phyloP scores from a whole-genome alignment of 2,888 invertebrate species.

The Apamea crenata region DNA sequence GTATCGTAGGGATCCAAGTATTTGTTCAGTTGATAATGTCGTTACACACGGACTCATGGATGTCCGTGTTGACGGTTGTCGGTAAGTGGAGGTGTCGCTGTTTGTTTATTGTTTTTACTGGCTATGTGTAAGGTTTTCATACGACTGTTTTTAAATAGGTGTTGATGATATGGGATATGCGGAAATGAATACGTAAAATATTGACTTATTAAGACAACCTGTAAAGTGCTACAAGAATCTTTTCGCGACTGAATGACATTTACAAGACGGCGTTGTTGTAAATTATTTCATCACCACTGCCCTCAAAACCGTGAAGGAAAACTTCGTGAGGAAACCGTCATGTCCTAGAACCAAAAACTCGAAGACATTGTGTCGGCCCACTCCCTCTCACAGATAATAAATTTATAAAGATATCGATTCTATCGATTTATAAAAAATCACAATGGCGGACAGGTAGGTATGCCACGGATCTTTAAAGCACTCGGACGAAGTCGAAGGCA shows the following conservation, averaged over 20 bases:
- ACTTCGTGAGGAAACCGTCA: no score
- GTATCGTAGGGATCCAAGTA: constrained; percentile 42
- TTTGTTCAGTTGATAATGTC: constrained; percentile 31
- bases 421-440: no score
- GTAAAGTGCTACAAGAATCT: neutral
- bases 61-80: constrained; percentile 41
- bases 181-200: neutral
- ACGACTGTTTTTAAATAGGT: neutral
- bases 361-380: no score
- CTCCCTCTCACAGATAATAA: no score
- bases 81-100: constrained; percentile 43
- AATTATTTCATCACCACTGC: no score
- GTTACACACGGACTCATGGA: constrained; percentile 4
- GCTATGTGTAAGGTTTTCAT: constrained; percentile 21
- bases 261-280: neutral
- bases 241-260: neutral
- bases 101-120: constrained; percentile 28
- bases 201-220: neutral
- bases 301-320: no score
- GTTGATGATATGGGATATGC: neutral
- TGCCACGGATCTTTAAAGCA: no score
- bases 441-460: no score
- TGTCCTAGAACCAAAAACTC: no score
- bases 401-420: no score
- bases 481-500: neutral